Percentiles rank a stretch among this genome's conserved stretches.
These are phyloP conservation scores for Apis florea DNA, from an alignment of 1,140 invertebrate species.

Conservation along the genomic window DNA sequence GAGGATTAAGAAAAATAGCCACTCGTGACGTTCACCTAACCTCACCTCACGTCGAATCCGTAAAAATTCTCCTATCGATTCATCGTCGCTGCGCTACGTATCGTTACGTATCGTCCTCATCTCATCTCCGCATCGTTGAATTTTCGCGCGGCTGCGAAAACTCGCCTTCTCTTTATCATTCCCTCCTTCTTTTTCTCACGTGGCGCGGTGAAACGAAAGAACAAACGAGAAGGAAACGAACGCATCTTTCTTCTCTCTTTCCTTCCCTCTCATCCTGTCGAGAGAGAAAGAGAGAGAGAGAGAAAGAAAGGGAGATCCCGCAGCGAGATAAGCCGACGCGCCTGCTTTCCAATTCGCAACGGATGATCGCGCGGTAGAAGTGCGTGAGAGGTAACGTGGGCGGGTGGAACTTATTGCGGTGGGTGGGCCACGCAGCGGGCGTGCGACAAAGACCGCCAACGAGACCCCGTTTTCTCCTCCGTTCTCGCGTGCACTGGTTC, in stretches of 20 bases:
- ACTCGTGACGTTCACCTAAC: too few species aligned
- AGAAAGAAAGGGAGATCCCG: slow-evolving; percentile 30
- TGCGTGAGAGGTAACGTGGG: slow-evolving; percentile 74
- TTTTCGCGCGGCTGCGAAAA: slow-evolving; percentile 1
- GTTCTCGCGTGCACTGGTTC: not conserved
- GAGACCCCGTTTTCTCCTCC: slow-evolving; percentile 31
- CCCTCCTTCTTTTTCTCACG: not conserved
- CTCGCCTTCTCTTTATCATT: not conserved
- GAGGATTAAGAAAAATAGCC: too few species aligned
- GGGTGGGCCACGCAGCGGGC: slow-evolving; percentile 68
- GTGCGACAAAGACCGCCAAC: slow-evolving; percentile 54
- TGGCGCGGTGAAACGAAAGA: not conserved
- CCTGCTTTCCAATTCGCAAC: slow-evolving; percentile 74
- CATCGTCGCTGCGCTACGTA: too few species aligned
- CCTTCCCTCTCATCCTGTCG: not conserved
- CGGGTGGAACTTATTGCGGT: slow-evolving; percentile 74
- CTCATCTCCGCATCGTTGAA: not conserved
- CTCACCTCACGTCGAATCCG: too few species aligned
- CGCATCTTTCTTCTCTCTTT: not conserved
- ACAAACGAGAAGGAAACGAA: not conserved
- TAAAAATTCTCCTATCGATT: too few species aligned
- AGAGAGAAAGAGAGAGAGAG: too few species aligned
- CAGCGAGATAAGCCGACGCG: slow-evolving; percentile 68
- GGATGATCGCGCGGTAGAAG: slow-evolving; percentile 72
- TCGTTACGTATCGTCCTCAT: too few species aligned